Percentiles rank a stretch among this genome's conserved stretches.
Conservation (phyloP, 2,113 vertebrate genomes). For the Etia nguti region DNA sequence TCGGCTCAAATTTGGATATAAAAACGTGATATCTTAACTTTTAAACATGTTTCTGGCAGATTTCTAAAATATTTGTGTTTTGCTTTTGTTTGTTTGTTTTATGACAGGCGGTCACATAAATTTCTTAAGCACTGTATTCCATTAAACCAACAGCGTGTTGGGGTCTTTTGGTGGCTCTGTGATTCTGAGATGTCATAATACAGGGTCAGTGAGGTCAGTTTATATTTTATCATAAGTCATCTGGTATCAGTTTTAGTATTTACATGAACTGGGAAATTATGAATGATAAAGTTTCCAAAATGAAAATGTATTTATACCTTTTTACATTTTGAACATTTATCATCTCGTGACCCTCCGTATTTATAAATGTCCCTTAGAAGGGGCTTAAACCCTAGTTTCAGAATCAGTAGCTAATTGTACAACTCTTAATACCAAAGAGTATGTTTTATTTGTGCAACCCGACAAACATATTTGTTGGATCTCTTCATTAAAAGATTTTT, state of each 20-base stretch:
- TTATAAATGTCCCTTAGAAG: neutral
- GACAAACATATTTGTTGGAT: neutral
- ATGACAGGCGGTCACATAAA: neutral
- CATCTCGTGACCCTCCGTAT: rapidly evolving
- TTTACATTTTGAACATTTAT: neutral
- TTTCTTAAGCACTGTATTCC: neutral
- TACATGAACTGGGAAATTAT: neutral
- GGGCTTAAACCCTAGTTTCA: neutral
- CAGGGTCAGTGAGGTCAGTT: neutral
- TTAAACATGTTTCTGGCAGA: neutral
- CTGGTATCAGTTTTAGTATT: neutral
- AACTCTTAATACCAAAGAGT: neutral
- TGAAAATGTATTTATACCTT: neutral
- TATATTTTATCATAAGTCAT: neutral
- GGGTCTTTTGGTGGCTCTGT: neutral
- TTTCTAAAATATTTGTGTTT: neutral
- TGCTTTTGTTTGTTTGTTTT: neutral
- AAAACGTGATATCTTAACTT: neutral
- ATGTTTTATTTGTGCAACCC: rapidly evolving
- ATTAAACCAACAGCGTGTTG: neutral
- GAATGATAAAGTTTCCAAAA: neutral
- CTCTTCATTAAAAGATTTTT: neutral
- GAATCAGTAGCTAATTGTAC: neutral
- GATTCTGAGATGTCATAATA: neutral
- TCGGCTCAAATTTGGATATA: neutral